These are phyloP conservation scores for Sebastolobus altivelis DNA, from an alignment of 2,797 vertebrate genomes.

Conservation along the genomic window DNA sequence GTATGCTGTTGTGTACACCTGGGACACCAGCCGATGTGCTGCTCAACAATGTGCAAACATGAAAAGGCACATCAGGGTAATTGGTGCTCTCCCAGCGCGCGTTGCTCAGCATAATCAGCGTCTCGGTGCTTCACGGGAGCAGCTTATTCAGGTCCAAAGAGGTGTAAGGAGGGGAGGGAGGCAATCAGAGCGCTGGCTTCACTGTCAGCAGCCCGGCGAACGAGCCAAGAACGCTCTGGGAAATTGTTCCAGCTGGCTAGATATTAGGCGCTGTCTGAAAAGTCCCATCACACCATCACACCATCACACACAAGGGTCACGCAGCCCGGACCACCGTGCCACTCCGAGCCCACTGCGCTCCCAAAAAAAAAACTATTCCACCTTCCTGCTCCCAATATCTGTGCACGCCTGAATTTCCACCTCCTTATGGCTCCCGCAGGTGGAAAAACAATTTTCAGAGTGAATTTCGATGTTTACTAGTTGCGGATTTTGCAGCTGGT, in stretches of 20 bases:
- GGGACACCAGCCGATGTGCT: constrained; percentile 49
- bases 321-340: constrained; percentile 27
- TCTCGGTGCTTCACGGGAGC: constrained; percentile 40
- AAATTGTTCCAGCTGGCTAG: constrained; percentile 65
- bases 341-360: neutral
- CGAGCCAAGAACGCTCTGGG: constrained; percentile 53
- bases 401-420: constrained; percentile 23
- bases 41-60: constrained; percentile 75
- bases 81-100: constrained; percentile 69
- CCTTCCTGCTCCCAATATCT: constrained; percentile 46
- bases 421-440: constrained; percentile 24
- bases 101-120: constrained; percentile 71
- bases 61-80: constrained; percentile 76
- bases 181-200: constrained; percentile 57
- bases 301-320: constrained; percentile 64
- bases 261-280: constrained; percentile 62
- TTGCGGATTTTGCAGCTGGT: constrained; percentile 37
- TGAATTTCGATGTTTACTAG: constrained; percentile 37
- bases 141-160: constrained; percentile 51
- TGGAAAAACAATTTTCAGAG: constrained; percentile 41
- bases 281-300: constrained; percentile 54
- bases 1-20: constrained; percentile 32
- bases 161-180: constrained; percentile 23
- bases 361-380: constrained; percentile 34
- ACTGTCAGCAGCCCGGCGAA: constrained; percentile 52